Evolutionary conservation across 2,797 vertebrate species (phyloP), one percentile per base, ranked within the genome.

Genomic region (Acipenser oxyrinchus): DNA sequence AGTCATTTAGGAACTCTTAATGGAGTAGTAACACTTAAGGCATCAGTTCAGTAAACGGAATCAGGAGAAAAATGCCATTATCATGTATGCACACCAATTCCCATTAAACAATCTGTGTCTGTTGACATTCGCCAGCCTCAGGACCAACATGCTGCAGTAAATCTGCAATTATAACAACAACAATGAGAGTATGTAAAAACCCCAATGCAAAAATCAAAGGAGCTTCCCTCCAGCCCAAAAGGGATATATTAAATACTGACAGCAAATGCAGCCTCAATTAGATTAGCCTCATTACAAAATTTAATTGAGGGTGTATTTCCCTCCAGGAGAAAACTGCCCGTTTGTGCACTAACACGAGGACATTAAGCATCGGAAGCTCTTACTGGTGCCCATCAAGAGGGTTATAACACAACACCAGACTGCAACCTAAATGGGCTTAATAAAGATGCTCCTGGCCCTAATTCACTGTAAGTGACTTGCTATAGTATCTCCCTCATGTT

Each of bases 351-450:
- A 67, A 62, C 58, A 67, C 10, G 48, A 62, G 49, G 58, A 62
- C 57, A 60, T 67, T 60, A 51, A 61, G 48, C 66, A 55, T 18
- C 11, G 10, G 58, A 67, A 49, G 15, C 18, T 60, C 66, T 51
- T 67, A 51, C 51, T 52, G 11, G 13, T 49, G 23, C 58, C 48
- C 59, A 62, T 67, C 66, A 67, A 58, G 10, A 51, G 15, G 49
- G 66, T 67, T 60, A 52, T 67, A 67, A 60, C 59, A 52, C 49
- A 52, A 67, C 59, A 67, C 58, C 59, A 62, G 58, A 52, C 66
- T 57, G 48, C 58, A 51, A 50, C 60, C 59, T 67, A 67, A 62
- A 51, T 67, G 66, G 66, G 51, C 66, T 62, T 67, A 67, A 67
- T 67, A 67, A 67, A 67, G 59, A 60, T 13, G 59, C 55, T 50